Base-by-base conservation (phyloP, 2,888 invertebrate genomes). In the Theristus sp. region DNA sequence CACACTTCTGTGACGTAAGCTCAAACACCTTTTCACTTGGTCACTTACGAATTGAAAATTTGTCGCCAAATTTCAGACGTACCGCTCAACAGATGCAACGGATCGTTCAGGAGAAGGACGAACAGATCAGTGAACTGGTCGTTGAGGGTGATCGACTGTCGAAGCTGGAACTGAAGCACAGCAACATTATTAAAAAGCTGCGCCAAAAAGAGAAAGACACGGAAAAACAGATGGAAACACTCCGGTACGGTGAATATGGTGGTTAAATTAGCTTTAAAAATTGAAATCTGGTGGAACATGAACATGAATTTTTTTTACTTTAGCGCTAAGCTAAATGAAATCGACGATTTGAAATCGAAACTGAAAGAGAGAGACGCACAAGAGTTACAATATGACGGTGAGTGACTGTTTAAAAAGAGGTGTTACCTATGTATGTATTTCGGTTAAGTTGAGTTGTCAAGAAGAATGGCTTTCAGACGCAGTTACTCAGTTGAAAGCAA, bases 111-210 rank as follows among this genome's bases (percentile, higher is more conserved):
- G 91, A 93, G 71, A 89, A 88, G 71, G 89, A 91, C 64, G 84
- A 86, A 65, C 84, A 86, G 68, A 89, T 93, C 61, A 64, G 68
- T 62, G 71, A 66, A 57, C 61, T 71, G 62, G 70, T 72, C 47
- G 64, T 66, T 13, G 71, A 70, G 75, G 78, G 80, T 46, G 94
- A 94, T 75, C 94, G 94, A 75, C 78, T 98, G 59, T 89, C 94
- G 2, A 87, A 89, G 66, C 88, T 91, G 71, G 87, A 96, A 72
- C 78, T 93, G 61, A 87, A 88, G 70, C 87, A 90, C 71, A 89
- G 88, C 60, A 91, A 86, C 69, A 87, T 91, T 60, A 90, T 98
- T 61, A 98, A 96, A 76, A 93, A 91, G 74, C 76, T 98, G 60
- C 79, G 96, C 60, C 80, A 82, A 20, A 91, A 91, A 72, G 93